Conservation (phyloP, 2,888 invertebrate species). For the Boloria selene region DNA sequence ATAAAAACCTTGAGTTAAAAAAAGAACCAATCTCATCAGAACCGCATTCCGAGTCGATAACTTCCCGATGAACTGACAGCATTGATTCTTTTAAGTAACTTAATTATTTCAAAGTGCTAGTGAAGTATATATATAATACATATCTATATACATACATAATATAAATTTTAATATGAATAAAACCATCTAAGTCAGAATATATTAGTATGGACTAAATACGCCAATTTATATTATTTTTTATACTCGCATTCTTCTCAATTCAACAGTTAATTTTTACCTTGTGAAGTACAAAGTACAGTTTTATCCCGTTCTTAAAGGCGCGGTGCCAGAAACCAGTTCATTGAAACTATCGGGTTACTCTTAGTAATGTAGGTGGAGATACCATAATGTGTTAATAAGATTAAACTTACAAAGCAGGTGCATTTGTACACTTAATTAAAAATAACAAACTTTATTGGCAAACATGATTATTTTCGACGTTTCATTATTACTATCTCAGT, state of each 20-base stretch:
- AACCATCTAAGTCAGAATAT: neutral
- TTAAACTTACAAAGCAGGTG: constrained; percentile 4
- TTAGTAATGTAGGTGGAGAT: constrained; percentile 8
- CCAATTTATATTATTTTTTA: too few relatives aligned
- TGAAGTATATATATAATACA: too few relatives aligned
- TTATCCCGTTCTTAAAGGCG: constrained; percentile 25
- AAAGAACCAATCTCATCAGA: too few relatives aligned
- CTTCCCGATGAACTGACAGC: too few relatives aligned
- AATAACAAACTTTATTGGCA: neutral
- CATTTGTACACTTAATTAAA: constrained; percentile 6
- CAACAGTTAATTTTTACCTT: neutral
- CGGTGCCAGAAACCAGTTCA: constrained; percentile 34
- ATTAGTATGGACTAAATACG: neutral
- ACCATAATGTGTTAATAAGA: constrained; percentile 20
- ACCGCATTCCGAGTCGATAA: too few relatives aligned
- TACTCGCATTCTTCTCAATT: too few relatives aligned
- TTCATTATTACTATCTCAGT: too few relatives aligned
- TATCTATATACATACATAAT: too few relatives aligned
- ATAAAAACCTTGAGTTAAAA: too few relatives aligned
- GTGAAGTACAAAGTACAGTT: constrained; percentile 21
- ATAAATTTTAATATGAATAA: neutral
- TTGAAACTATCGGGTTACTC: constrained; percentile 31
- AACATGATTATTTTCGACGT: too few relatives aligned
- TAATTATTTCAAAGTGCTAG: too few relatives aligned
- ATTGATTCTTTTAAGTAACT: too few relatives aligned